phyloP scores from a whole-genome alignment of 2,113 vertebrate genomes.

The Poeciliopsis prolifica region DNA sequence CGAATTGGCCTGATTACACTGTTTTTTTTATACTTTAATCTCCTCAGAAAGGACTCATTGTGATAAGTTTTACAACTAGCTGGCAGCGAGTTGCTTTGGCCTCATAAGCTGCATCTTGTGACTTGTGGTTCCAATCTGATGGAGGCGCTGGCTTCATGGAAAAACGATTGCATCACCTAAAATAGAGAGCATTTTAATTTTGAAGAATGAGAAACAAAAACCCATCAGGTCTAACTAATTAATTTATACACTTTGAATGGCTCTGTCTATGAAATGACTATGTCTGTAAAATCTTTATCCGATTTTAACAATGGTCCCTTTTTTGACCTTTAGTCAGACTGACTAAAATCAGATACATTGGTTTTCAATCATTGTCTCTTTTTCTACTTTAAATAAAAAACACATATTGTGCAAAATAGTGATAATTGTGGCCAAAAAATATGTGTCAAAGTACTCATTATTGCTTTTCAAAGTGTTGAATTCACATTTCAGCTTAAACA shows the following conservation, averaged over 20 bases:
- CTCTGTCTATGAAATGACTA: not conserved
- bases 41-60: constrained; percentile 72
- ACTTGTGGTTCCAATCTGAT: constrained; percentile 53
- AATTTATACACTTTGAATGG: not conserved
- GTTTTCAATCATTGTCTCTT: not conserved
- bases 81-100: constrained; percentile 30
- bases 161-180: constrained; percentile 18
- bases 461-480: no score
- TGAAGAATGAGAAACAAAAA: not conserved
- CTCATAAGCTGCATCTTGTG: constrained; percentile 76
- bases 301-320: not conserved
- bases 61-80: constrained; percentile 60
- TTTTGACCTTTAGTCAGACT: not conserved
- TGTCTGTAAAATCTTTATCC: not conserved
- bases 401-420: not conserved
- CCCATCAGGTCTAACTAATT: not conserved
- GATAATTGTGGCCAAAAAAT: not conserved
- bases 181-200: constrained; percentile 9
- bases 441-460: no score
- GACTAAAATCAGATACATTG: not conserved
- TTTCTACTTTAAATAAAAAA: not conserved
- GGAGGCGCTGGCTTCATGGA: constrained; percentile 37
- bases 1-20: constrained; percentile 34
- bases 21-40: constrained; percentile 28
- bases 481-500: no score